A percentile compares a stretch with the other conserved stretches of the same genome.
These are phyloP conservation scores for Pogonomyrmex barbatus DNA, from an alignment of 1,140 invertebrate species.

Conservation along the genomic window DNA sequence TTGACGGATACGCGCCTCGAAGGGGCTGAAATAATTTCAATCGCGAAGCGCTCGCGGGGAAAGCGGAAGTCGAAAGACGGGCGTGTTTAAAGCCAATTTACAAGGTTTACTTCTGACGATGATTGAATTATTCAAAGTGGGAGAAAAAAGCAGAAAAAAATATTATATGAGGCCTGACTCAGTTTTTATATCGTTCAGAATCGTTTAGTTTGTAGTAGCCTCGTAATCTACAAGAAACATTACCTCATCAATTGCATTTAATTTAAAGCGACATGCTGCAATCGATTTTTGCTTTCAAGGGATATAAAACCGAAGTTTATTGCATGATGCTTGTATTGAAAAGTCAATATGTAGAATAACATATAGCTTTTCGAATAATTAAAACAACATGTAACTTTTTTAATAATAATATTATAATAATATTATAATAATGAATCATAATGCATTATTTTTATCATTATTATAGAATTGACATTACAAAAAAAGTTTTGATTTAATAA, in stretches of 20 bases:
- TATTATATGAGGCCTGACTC: neutral
- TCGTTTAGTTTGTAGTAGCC: neutral
- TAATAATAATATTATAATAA: neutral
- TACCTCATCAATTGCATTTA: neutral
- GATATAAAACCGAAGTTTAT: neutral
- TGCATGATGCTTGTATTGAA: neutral
- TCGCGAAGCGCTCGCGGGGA: conserved; percentile 9
- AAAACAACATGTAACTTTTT: neutral
- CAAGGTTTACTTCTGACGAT: conserved; percentile 37
- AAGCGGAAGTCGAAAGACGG: conserved; percentile 15
- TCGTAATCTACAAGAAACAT: neutral
- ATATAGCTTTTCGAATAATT: neutral
- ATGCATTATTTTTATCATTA: too few relatives aligned
- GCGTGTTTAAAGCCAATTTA: conserved; percentile 37
- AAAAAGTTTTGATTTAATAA: neutral
- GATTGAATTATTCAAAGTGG: conserved; percentile 46
- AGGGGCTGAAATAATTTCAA: conserved; percentile 55
- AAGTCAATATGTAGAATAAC: neutral
- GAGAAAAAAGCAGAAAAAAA: neutral
- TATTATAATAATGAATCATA: neutral
- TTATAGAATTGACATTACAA: too few relatives aligned
- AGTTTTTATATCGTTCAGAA: conserved; percentile 7
- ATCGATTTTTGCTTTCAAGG: neutral
- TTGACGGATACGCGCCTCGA: conserved; percentile 35
- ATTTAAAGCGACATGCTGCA: neutral